Base-by-base conservation (phyloP, 2,888 invertebrate genomes). In the Euphydryas editha region DNA sequence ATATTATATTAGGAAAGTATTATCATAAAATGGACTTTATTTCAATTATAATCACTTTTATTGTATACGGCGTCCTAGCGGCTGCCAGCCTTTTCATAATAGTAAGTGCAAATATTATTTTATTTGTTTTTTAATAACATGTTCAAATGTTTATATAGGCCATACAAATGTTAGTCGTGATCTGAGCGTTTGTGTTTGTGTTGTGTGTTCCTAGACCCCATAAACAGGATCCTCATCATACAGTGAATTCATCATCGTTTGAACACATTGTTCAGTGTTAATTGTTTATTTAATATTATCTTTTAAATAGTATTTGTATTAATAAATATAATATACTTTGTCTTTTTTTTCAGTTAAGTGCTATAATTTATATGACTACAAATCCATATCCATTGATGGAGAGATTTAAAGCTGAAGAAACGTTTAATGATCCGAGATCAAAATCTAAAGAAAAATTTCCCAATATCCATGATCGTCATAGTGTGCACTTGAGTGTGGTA, bases 401-500 rank as follows among this genome's bases (percentile, higher is more conserved):
- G 72, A 92, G 97, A 56, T 94, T 94, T 79, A 94, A 96, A 76
- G 95, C 95, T 79, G 99, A 99, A 85, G 95, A 95, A 76, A 94
- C 88, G 73, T 98, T 94, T 84, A 83, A 94, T 70, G 95, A 98
- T 89, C 94, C 95, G 0, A 83, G 83, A 64, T 94, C 92, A 42
- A 85, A 84, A 44, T 69, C 56, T 8, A 81, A 76, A 73, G 11
- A 72, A 3, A 86, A 87, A 73, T 98, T 98, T 83, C 97, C 98
- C 11, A 94, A 94, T 58, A 90, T 98, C 59, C 87, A 94, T 65
- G 97, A 98, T 70, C 83, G 93, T 30, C 94, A 95, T 62, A 94
- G 94, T 71, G 79, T 98, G 42, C 94, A 97, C 82, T 92, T 99
- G 62, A 98, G 98, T 86, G 96, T 99, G 5, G 94, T 99, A 75